phyloP scores from a whole-genome alignment of 92 coral and sea anemone genomes.

The Phymanthus crucifer region DNA sequence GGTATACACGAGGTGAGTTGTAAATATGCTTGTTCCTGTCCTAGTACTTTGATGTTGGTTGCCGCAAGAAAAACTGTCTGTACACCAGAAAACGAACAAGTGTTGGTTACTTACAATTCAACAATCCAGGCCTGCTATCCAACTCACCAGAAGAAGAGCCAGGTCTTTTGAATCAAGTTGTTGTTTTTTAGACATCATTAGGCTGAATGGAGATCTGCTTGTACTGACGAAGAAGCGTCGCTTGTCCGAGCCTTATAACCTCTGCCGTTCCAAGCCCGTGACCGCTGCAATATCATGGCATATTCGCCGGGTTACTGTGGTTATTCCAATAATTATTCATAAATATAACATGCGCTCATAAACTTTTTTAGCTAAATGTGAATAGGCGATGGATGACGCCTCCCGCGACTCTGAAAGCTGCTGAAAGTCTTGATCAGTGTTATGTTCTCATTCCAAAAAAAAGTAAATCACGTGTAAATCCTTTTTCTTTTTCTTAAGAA shows the following conservation, averaged over 20 bases:
- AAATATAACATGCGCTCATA: not conserved
- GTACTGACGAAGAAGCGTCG: not conserved
- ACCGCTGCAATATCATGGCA: not conserved
- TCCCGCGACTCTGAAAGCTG: too few species aligned
- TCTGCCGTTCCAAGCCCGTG: too few species aligned
- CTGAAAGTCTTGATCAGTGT: too few species aligned
- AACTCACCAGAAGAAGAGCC: not conserved
- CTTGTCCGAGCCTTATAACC: too few species aligned
- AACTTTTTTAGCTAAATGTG: too few species aligned
- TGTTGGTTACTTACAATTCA: not conserved
- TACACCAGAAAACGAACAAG: not conserved
- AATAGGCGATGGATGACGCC: too few species aligned
- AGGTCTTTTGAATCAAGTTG: not conserved
- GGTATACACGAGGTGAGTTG: not conserved
- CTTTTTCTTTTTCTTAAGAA: too few species aligned
- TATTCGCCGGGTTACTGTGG: not conserved
- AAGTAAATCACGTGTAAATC: too few species aligned
- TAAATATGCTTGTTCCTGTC: not conserved
- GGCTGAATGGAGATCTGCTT: not conserved
- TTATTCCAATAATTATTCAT: not conserved
- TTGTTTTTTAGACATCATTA: not conserved
- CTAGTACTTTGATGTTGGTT: not conserved
- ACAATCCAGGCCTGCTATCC: not conserved
- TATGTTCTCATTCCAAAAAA: too few species aligned
- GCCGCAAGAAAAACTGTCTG: not conserved